phyloP scores from a whole-genome alignment of 2,888 invertebrate genomes.

The Pseudoips prasinana region DNA sequence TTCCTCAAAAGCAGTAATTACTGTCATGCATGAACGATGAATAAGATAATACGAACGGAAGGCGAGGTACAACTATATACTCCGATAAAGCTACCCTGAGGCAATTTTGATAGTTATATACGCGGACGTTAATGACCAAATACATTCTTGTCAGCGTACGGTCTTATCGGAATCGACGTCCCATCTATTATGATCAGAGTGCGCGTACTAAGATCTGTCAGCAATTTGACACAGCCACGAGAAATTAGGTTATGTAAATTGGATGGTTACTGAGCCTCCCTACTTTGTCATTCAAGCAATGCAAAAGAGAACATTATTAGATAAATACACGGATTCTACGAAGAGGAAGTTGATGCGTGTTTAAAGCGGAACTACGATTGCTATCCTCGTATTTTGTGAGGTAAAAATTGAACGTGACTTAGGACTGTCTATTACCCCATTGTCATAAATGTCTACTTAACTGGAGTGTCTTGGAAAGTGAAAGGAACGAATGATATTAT shows the following conservation, averaged over 20 bases:
- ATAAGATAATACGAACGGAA: constrained; percentile 3
- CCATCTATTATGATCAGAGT: constrained; percentile 51
- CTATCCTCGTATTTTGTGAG: constrained; percentile 18
- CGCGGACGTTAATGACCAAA: constrained; percentile 32
- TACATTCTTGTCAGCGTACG: constrained; percentile 51
- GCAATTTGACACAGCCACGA: constrained; percentile 60
- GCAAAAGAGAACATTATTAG: constrained; percentile 46
- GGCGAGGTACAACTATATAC: no score
- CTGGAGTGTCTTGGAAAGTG: no score
- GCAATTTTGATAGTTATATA: constrained; percentile 16
- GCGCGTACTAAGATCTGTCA: constrained; percentile 53
- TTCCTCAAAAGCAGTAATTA: no score
- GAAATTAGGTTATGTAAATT: constrained; percentile 71
- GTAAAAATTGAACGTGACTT: constrained; percentile 22
- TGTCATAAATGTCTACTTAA: constrained; percentile 36
- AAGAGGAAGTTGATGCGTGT: constrained; percentile 12
- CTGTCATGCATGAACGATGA: no score
- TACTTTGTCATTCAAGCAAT: constrained; percentile 50
- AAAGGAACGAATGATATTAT: constrained; percentile 26
- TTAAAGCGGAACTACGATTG: constrained; percentile 1
- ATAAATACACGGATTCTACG: constrained; percentile 32
- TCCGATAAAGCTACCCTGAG: no score
- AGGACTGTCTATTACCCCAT: constrained; percentile 21
- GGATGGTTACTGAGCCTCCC: constrained; percentile 54
- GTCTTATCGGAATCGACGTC: constrained; percentile 49